Evolutionary conservation across 2,888 invertebrate species (phyloP), one percentile per base, ranked within the genome.

Genomic region (Agrotis ipsilon): DNA sequence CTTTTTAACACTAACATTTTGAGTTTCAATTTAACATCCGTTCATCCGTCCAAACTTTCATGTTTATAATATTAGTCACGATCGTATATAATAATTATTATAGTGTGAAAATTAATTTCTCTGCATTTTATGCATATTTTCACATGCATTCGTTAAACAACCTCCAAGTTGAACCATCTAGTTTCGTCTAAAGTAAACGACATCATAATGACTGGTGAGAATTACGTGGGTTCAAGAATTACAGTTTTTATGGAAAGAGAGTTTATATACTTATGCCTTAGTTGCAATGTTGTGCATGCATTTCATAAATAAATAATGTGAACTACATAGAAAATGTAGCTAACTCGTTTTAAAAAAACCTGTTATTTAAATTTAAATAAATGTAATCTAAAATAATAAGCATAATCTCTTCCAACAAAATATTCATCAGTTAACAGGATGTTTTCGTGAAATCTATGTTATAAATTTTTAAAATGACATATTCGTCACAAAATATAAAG

Each of bases 101-200:
- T 24, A 7, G 32, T 43, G 19, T 78, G 46, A 58, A 52, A 7
- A 57, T 58, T 43, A 1, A 11, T 78, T 71, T 78, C 57, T 43
- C 72, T 27, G 16, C 13, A 69, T 14, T 58, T 46, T 18, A 27
- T 16, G 6, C n/a, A 39, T 39, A 21, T 58, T 19, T 49, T 27
- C 49, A 43, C 45, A 16, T 55, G 61, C 54, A 55, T 39, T 79
- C 72, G 54, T 52, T 70, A 32, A 48, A 49, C 24, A 3, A 7
- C 5, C 9, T 32, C 3, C 19, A 45, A 39, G 14, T 27, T 9
- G 18, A 32, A 21, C 18, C 48, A 24, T 60, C 43, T 60, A 7
- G 24, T 54, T 76, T 81, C 59, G 24, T 74, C 19, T 72, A 48
- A 24, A 80, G 32, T 54, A 62, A 76, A 59, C 14, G 81, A 81